Conservation (phyloP, 92 coral and sea anemone species). For the Epizoanthus illoricatus region DNA sequence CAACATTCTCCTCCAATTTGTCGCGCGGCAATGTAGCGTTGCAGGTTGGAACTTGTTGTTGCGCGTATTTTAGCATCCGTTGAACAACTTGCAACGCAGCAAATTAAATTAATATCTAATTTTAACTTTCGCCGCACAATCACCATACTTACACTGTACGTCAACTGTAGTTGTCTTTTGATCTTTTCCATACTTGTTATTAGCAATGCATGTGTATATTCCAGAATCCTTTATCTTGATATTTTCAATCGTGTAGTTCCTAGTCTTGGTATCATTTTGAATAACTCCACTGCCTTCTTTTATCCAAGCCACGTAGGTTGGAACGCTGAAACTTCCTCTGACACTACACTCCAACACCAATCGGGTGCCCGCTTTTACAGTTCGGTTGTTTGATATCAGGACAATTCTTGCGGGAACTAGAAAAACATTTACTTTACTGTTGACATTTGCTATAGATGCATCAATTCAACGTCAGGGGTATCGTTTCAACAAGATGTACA, state of each 20-base stretch:
- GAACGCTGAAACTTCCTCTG: slow-evolving; percentile 39
- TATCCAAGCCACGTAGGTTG: slow-evolving; percentile 50
- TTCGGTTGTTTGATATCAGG: slow-evolving; percentile 49
- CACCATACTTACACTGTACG: slow-evolving; percentile 60
- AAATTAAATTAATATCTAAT: no score
- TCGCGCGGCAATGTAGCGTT: no score
- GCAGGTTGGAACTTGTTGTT: no score
- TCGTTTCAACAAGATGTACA: not conserved
- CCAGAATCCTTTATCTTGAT: slow-evolving; percentile 59
- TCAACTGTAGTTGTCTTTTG: slow-evolving; percentile 48
- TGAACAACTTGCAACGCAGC: no score
- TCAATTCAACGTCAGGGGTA: not conserved
- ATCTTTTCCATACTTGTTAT: slow-evolving; percentile 64
- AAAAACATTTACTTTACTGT: not conserved
- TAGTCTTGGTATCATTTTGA: slow-evolving; percentile 29
- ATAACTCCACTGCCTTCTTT: slow-evolving; percentile 45
- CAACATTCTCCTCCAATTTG: no score
- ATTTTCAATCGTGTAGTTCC: slow-evolving; percentile 53
- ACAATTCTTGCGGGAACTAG: slow-evolving; percentile 67
- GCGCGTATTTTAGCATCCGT: no score
- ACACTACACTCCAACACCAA: slow-evolving; percentile 54
- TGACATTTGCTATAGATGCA: not conserved
- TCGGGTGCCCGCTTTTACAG: slow-evolving; percentile 43
- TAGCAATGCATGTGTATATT: slow-evolving; percentile 70
- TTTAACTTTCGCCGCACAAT: no score